phyloP scores from a whole-genome alignment of 2,113 vertebrate genomes.

The Neolamprologus fasciatus region DNA sequence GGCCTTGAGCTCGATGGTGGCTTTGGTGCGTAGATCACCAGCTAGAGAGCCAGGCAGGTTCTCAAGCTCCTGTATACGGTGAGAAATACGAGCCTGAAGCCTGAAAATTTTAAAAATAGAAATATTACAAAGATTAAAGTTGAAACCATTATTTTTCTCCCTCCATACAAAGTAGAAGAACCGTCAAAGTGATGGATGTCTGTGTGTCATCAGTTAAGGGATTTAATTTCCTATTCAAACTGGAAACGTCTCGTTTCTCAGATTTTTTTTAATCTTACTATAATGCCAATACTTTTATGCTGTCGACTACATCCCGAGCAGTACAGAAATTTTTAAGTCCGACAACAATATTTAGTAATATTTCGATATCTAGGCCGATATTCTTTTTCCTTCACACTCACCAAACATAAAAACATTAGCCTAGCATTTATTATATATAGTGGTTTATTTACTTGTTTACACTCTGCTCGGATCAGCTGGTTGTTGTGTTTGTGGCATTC shows the following conservation, averaged over 20 bases:
- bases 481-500: not conserved
- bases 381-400: not conserved
- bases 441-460: not conserved
- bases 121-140: not conserved
- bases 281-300: not conserved
- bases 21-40: conserved; percentile 92
- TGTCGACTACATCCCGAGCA: not conserved
- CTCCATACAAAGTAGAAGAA: not conserved
- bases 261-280: not conserved
- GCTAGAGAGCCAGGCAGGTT: conserved; percentile 90
- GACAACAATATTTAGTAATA: not conserved
- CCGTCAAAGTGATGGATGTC: not conserved
- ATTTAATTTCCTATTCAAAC: not conserved
- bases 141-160: not conserved
- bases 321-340: not conserved
- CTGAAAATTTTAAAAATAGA: conserved; percentile 45
- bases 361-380: not conserved
- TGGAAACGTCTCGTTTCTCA: not conserved
- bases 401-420: not conserved
- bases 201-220: not conserved
- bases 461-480: not conserved
- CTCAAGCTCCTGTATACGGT: conserved; percentile 94
- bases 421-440: not conserved
- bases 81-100: conserved; percentile 90
- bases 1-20: conserved; percentile 94